phyloP scores from a whole-genome alignment of 2,888 invertebrate genomes.

The Laspeyria flexula region DNA sequence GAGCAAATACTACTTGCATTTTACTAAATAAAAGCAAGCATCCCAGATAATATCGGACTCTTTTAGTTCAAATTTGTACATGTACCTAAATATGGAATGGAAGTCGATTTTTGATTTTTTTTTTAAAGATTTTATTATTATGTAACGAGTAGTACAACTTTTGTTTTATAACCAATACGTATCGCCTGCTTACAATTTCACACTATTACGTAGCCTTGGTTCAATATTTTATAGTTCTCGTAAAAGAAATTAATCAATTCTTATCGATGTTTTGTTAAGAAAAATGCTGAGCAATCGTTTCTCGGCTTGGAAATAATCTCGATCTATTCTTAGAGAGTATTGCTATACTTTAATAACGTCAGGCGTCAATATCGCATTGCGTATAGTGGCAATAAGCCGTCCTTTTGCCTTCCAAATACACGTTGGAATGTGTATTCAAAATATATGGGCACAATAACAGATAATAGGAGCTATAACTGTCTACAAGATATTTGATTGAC shows the following conservation, averaged over 20 bases:
- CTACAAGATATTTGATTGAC: too few relatives aligned
- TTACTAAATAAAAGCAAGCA: too few relatives aligned
- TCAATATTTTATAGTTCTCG: conserved; percentile 1
- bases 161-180: too few relatives aligned
- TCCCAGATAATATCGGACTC: too few relatives aligned
- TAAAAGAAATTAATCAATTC: conserved; percentile 5
- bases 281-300: background rate
- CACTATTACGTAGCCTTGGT: background rate
- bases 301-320: background rate
- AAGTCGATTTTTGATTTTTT: too few relatives aligned
- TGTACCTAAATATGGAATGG: too few relatives aligned
- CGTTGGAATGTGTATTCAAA: too few relatives aligned
- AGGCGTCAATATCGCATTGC: background rate
- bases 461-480: too few relatives aligned
- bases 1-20: too few relatives aligned
- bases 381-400: background rate
- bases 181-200: conserved; percentile 1
- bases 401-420: background rate
- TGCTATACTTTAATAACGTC: background rate
- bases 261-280: background rate
- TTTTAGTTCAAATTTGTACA: too few relatives aligned
- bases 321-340: background rate
- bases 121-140: background rate
- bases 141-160: too few relatives aligned
- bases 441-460: too few relatives aligned